A percentile compares a stretch with the other conserved stretches of the same genome.
Conservation (phyloP, 35 echinoderm and acorn worm species). For the Ptychodera flava region DNA sequence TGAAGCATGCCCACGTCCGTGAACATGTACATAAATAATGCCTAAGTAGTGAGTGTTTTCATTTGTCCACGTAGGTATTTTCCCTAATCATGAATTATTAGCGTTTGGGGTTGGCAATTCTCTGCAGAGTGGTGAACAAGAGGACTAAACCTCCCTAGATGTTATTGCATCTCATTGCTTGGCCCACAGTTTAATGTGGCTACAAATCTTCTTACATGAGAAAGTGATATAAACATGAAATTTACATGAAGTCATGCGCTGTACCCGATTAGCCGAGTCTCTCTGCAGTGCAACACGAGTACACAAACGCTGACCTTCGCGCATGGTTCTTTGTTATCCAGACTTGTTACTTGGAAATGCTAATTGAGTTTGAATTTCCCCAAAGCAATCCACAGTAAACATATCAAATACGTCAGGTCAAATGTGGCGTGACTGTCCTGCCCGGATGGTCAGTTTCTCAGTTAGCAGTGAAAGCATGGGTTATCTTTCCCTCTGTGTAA, state of each 20-base stretch:
- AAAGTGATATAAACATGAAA: not conserved
- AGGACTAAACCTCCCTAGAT: not conserved
- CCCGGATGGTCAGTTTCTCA: too few species aligned
- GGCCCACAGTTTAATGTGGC: not conserved
- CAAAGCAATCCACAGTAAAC: too few species aligned
- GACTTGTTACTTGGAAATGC: not conserved
- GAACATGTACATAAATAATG: not conserved
- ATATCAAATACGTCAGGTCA: too few species aligned
- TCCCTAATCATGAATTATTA: not conserved
- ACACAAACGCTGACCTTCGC: too few species aligned
- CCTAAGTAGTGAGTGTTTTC: not conserved
- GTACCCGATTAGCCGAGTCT: too few species aligned
- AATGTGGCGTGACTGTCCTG: too few species aligned
- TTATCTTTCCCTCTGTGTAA: too few species aligned
- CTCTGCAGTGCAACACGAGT: too few species aligned
- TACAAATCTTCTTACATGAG: not conserved
- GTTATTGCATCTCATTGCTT: not conserved
- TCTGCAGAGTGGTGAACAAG: not conserved
- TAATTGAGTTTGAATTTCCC: too few species aligned
- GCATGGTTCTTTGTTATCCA: not conserved
- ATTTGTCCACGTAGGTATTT: not conserved
- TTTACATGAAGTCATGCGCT: not conserved
- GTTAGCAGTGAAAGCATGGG: too few species aligned
- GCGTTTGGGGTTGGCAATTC: not conserved
- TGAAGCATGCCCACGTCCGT: too few species aligned